Percentiles rank a stretch among this genome's conserved stretches.
Evolutionary conservation across 2,113 vertebrate genomes (phyloP).

Genomic region (Donacobius atricapilla): DNA sequence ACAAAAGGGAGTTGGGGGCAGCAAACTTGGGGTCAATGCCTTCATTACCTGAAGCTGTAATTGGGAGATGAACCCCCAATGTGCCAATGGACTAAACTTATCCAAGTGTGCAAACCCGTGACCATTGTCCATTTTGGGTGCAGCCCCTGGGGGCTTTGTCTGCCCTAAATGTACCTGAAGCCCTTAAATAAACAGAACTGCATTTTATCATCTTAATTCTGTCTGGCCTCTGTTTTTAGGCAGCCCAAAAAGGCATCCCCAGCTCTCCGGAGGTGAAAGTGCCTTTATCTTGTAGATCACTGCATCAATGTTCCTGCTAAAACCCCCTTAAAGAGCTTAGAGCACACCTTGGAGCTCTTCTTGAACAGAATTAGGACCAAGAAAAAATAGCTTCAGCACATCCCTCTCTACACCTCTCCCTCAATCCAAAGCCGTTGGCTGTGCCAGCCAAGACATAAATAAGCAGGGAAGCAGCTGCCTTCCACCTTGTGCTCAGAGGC

Average conservation of each 20-base stretch:
- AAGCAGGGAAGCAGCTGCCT: not conserved
- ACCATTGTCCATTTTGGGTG: not conserved
- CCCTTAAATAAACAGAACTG: not conserved
- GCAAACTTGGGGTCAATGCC: too few relatives aligned
- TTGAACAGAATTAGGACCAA: not conserved
- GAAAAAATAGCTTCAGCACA: not conserved
- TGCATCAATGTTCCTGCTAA: rapidly evolving
- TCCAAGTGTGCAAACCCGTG: not conserved
- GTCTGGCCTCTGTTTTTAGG: not conserved
- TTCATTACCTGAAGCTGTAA: too few relatives aligned
- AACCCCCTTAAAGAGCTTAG: rapidly evolving
- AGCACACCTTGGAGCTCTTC: not conserved
- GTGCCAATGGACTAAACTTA: not conserved
- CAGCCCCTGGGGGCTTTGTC: not conserved
- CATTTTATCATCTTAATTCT: not conserved
- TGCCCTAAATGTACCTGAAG: not conserved
- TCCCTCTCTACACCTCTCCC: not conserved
- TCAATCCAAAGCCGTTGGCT: not conserved
- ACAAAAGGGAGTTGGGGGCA: too few relatives aligned
- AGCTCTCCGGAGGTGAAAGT: rapidly evolving
- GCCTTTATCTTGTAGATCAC: rapidly evolving
- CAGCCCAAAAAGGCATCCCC: not conserved
- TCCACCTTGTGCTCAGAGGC: not conserved
- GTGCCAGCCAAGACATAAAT: not conserved
- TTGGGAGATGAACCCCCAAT: not conserved